Evolutionary conservation across 2,797 vertebrate genomes (phyloP).

Genomic region (Pteronotus mesoamericanus): DNA sequence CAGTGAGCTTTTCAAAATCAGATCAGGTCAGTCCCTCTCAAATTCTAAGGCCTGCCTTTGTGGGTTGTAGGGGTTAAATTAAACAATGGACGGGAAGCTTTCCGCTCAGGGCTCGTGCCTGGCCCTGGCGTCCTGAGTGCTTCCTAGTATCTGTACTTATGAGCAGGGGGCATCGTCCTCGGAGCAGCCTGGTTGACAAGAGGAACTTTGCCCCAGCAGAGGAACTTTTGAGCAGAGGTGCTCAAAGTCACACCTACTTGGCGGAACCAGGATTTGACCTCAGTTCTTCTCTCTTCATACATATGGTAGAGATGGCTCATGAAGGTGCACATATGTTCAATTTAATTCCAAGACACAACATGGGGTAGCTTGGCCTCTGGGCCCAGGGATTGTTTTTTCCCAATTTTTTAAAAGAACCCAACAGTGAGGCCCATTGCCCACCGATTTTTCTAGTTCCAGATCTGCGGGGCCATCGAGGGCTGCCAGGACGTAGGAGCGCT

Average conservation of each 20-base stretch:
- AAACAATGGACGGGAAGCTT: rapidly evolving
- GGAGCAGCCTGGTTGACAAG: not conserved
- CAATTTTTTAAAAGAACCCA: not conserved
- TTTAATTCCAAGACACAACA: not conserved
- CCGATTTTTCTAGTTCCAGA: not conserved
- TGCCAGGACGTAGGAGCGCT: not conserved
- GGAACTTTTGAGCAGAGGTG: no score
- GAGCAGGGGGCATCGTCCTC: not conserved
- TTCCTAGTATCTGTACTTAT: rapidly evolving
- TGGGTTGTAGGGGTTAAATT: not conserved
- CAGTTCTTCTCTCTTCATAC: not conserved
- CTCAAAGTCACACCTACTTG: not conserved
- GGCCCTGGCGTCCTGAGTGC: rapidly evolving
- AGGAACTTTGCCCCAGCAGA: not conserved
- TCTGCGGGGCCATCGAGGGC: not conserved
- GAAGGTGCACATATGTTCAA: not conserved
- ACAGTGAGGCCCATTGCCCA: not conserved
- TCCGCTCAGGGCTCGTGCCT: rapidly evolving
- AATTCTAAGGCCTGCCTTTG: not conserved
- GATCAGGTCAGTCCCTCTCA: not conserved
- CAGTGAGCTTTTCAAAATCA: not conserved
- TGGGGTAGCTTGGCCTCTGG: not conserved
- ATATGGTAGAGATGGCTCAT: not conserved
- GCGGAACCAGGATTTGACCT: not conserved
- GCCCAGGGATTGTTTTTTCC: not conserved